Conservation (phyloP, 1,140 invertebrate species). For the Drosophila ohnishii region DNA sequence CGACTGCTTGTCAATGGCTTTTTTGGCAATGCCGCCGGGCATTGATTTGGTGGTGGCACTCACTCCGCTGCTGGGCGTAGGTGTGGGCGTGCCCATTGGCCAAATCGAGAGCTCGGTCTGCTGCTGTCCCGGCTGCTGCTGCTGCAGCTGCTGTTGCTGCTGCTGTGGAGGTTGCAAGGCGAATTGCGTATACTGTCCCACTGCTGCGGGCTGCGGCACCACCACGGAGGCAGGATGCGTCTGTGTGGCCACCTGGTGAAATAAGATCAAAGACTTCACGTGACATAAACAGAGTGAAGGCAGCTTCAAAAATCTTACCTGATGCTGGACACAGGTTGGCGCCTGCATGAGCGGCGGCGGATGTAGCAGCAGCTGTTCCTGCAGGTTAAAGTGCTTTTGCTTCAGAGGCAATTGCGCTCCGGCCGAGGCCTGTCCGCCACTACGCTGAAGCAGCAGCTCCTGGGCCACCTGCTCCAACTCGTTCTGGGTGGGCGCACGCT, state of each 20-base stretch:
- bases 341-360: slow-evolving; percentile 67
- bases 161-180: slow-evolving; percentile 58
- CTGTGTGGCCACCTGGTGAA: slow-evolving; percentile 85
- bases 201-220: slow-evolving; percentile 65
- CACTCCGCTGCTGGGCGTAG: slow-evolving; percentile 27
- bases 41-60: slow-evolving; percentile 66
- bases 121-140: slow-evolving; percentile 32
- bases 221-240: slow-evolving; percentile 82
- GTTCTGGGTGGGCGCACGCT: slow-evolving; percentile 77
- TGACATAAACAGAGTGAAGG: background rate
- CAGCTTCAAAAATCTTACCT: slow-evolving; percentile 38
- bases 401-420: slow-evolving; percentile 68
- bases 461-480: slow-evolving; percentile 80
- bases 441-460: slow-evolving; percentile 76
- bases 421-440: slow-evolving; percentile 50
- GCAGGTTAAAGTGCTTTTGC: slow-evolving; percentile 70
- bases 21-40: slow-evolving; percentile 83
- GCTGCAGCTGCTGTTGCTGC: slow-evolving; percentile 61
- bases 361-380: slow-evolving; percentile 82
- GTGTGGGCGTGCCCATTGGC: slow-evolving; percentile 81
- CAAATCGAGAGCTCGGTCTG: slow-evolving; percentile 81
- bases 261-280: slow-evolving; percentile 50
- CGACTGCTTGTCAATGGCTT: slow-evolving; percentile 80
- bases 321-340: slow-evolving; percentile 78
- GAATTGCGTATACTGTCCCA: slow-evolving; percentile 57